Evolutionary conservation across 2,888 invertebrate genomes (phyloP), one percentile per base, ranked within the genome.

Genomic region (Dorcus hopei): DNA sequence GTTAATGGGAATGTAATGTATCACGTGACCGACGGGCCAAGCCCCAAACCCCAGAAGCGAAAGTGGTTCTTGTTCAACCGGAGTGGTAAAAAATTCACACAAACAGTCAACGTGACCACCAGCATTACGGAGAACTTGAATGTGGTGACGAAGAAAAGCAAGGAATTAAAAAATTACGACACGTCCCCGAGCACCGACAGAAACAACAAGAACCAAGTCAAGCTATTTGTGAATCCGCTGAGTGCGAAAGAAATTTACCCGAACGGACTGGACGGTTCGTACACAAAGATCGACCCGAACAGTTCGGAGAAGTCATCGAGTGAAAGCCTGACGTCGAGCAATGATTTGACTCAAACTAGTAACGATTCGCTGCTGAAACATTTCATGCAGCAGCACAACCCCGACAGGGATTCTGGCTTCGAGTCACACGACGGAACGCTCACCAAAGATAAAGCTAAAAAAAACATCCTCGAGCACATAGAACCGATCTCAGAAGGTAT

Each of bases 1-100:
- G 89, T 90, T 33, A 89, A 89, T 67, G 92, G 92, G 1, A 90
- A 90, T 67, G 87, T 93, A 3, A 87, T 85, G 69, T 86, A 85
- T 68, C 85, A 86, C 62, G 81, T 85, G 1, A 81, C 83, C 23
- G 78, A 77, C 41, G 70, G 73, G 16, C 74, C 75, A 1, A 79
- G 69, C 53, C 72, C 72, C 7, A 79, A 78, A 67, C 76, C 76
- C 0, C 65, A 70, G 3, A 78, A 78, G 58, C 74, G 74, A 57
- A 74, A 74, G 58, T 78, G 77, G 75, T 79, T 77, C 62, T 66
- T 74, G 9, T 78, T 79, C 62, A 74, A 76, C 3, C 77, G 76
- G 65, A 73, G 71, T 4, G 74, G 72, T 55, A 75, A 76, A 57
- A 66, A 65, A 26, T 70, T 67, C 51, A 68, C 26, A 6, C 73